Evolutionary conservation across 2,113 vertebrate genomes (phyloP).

Genomic region (Felis chaus): DNA sequence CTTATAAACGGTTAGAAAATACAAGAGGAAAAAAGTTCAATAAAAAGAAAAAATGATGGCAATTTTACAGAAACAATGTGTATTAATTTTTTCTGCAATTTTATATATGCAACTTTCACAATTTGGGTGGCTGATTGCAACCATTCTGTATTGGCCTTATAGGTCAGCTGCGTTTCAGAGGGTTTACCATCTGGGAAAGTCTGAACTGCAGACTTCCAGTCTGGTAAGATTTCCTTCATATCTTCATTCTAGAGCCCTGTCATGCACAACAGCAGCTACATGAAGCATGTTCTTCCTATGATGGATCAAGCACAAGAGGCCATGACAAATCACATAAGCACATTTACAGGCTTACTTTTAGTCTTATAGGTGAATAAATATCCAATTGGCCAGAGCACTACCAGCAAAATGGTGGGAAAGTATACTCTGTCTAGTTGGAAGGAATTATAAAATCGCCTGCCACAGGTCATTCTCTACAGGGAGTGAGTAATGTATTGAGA

Average conservation of each 20-base stretch:
- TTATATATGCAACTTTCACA: background rate
- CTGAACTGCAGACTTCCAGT: background rate
- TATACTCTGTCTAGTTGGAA: background rate
- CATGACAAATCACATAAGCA: background rate
- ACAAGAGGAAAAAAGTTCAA: background rate
- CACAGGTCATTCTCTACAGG: background rate
- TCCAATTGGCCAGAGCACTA: background rate
- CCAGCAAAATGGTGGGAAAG: background rate
- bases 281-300: background rate
- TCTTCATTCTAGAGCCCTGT: background rate
- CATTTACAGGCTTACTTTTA: background rate
- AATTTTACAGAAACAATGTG: background rate
- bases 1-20: background rate
- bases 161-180: background rate
- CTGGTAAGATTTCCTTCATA: background rate
- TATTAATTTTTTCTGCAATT: background rate
- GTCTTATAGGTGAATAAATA: background rate
- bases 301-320: background rate
- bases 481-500: background rate
- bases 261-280: background rate
- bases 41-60: background rate
- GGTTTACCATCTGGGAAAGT: background rate
- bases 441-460: background rate
- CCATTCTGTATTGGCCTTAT: background rate
- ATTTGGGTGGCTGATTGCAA: background rate